A percentile compares a stretch with the other conserved stretches of the same genome.
These are phyloP conservation scores for Turritopsis dohrnii DNA, from an alignment of 30 jellyfish, hydroid and myxozoan genomes.

Conservation along the genomic window DNA sequence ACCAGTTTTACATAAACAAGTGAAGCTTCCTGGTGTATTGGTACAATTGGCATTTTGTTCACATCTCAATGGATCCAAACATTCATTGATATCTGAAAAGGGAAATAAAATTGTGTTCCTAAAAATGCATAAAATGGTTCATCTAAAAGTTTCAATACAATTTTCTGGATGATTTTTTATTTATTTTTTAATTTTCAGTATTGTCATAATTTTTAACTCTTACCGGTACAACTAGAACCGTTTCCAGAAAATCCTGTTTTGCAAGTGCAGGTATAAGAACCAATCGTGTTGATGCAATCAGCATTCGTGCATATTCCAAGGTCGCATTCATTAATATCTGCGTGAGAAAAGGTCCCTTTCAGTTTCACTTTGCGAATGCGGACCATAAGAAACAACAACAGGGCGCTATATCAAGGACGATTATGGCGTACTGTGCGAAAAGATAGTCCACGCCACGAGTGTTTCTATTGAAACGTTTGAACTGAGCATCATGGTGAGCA, in stretches of 20 bases:
- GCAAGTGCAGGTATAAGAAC: background rate
- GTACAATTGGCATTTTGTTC: background rate
- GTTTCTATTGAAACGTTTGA: too few relatives aligned
- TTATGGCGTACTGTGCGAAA: too few relatives aligned
- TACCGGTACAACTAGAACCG: background rate
- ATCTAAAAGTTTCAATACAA: too few relatives aligned
- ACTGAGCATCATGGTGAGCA: too few relatives aligned
- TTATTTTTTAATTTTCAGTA: too few relatives aligned
- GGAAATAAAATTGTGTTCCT: too few relatives aligned
- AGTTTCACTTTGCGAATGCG: background rate
- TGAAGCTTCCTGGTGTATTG: background rate
- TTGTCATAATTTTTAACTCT: too few relatives aligned
- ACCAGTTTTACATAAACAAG: background rate
- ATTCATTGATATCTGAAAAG: constrained; percentile 20
- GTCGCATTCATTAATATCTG: background rate
- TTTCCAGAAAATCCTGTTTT: background rate
- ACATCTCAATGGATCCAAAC: background rate
- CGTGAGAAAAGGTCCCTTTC: background rate
- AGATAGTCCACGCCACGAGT: too few relatives aligned
- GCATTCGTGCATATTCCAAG: background rate
- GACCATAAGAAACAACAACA: background rate
- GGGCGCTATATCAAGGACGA: too few relatives aligned
- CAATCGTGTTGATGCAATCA: background rate
- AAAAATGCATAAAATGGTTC: too few relatives aligned
- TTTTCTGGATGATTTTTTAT: too few relatives aligned